These are phyloP conservation scores for Willisornis vidua DNA, from an alignment of 2,113 vertebrate genomes.

Conservation along the genomic window DNA sequence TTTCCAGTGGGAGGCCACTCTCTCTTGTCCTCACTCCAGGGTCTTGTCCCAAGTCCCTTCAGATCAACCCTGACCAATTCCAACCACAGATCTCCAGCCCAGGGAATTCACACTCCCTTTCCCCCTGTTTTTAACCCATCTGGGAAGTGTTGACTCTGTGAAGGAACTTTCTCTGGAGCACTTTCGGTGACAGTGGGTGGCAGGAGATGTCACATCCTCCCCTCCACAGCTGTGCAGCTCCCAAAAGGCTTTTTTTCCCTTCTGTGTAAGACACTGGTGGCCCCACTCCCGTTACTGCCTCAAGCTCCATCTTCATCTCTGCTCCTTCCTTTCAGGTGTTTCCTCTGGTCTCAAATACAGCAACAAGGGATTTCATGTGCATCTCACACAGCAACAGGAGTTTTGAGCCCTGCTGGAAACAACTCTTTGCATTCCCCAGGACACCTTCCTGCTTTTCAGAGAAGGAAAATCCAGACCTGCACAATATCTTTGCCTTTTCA, in stretches of 20 bases:
- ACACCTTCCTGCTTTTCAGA: neutral
- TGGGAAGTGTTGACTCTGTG: neutral
- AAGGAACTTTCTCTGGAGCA: neutral
- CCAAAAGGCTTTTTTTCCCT: rapidly evolving
- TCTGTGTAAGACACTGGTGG: rapidly evolving
- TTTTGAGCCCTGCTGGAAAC: neutral
- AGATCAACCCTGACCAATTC: rapidly evolving
- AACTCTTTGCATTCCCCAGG: neutral
- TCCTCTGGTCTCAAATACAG: neutral
- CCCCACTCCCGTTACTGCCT: neutral
- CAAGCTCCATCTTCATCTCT: neutral
- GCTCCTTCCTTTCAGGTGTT: neutral
- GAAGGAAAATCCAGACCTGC: neutral
- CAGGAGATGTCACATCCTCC: neutral
- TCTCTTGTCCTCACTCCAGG: neutral
- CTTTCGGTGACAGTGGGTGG: neutral
- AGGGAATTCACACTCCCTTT: neutral
- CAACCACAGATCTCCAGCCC: neutral
- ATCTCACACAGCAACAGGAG: rapidly evolving
- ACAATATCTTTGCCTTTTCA: neutral
- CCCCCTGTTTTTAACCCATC: neutral
- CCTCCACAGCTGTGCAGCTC: neutral
- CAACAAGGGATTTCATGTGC: neutral
- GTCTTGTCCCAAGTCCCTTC: neutral
- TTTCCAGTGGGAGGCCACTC: neutral